phyloP scores from a whole-genome alignment of 2,797 vertebrate genomes.

The Choloepus didactylus region DNA sequence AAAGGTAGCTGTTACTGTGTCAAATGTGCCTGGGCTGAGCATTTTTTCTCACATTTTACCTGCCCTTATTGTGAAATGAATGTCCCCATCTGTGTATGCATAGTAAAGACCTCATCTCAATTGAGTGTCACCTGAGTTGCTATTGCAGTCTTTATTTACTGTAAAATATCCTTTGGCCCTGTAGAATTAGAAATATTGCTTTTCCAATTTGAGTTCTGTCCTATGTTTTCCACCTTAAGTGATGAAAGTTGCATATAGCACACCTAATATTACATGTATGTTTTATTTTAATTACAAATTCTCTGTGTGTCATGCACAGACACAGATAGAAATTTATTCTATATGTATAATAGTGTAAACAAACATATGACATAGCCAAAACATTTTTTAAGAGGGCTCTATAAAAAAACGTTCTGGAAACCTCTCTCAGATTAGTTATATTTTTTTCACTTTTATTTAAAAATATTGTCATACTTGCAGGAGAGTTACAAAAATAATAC shows the following conservation, averaged over 20 bases:
- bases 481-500: too few relatives aligned
- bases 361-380: neutral
- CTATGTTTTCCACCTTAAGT: neutral
- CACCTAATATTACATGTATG: too few relatives aligned
- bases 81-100: neutral
- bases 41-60: neutral
- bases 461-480: too few relatives aligned
- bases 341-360: neutral
- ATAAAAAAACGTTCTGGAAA: too few relatives aligned
- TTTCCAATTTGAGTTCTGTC: neutral
- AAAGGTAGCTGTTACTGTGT: neutral
- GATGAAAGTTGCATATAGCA: neutral
- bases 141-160: constrained; percentile 39
- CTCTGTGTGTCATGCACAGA: neutral
- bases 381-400: too few relatives aligned
- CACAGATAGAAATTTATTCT: neutral
- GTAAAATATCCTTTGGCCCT: neutral
- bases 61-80: neutral
- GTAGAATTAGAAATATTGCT: neutral
- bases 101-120: neutral
- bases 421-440: too few relatives aligned
- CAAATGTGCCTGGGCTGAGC: neutral
- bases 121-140: neutral
- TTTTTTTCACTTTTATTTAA: too few relatives aligned
- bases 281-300: too few relatives aligned